A percentile compares a stretch with the other conserved stretches of the same genome.
Conservation (phyloP, 2,797 vertebrate genomes). For the Eulemur coronatus region DNA sequence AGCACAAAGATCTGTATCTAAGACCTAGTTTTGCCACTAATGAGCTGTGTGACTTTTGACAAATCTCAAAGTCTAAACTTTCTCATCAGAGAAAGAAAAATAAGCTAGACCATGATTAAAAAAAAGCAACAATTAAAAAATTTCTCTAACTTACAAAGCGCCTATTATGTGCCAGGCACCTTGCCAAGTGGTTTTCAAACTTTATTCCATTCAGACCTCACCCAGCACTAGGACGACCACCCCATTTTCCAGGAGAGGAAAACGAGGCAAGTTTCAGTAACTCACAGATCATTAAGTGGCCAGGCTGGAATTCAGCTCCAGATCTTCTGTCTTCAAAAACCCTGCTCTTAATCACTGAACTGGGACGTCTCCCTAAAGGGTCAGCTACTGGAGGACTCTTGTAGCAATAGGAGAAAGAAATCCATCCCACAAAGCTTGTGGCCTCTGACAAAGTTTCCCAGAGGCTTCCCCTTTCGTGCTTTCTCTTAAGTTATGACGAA, state of each 20-base stretch:
- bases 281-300: background rate
- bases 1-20: background rate
- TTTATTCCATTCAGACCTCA: background rate
- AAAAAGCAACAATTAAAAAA: background rate
- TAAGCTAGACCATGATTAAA: background rate
- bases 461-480: background rate
- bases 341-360: background rate
- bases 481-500: background rate
- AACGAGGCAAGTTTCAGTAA: background rate
- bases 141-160: background rate
- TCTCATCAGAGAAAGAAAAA: background rate
- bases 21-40: background rate
- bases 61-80: background rate
- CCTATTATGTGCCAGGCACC: background rate
- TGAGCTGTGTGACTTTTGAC: background rate
- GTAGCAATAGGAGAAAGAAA: background rate
- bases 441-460: background rate
- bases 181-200: background rate
- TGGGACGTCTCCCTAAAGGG: accelerated
- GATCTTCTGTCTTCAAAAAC: background rate
- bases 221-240: background rate
- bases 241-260: background rate
- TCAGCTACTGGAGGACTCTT: background rate
- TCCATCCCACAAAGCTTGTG: background rate
- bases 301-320: background rate